Evolutionary conservation across 2,888 invertebrate genomes (phyloP), one percentile per base, ranked within the genome.

Genomic region (Nezara viridula): DNA sequence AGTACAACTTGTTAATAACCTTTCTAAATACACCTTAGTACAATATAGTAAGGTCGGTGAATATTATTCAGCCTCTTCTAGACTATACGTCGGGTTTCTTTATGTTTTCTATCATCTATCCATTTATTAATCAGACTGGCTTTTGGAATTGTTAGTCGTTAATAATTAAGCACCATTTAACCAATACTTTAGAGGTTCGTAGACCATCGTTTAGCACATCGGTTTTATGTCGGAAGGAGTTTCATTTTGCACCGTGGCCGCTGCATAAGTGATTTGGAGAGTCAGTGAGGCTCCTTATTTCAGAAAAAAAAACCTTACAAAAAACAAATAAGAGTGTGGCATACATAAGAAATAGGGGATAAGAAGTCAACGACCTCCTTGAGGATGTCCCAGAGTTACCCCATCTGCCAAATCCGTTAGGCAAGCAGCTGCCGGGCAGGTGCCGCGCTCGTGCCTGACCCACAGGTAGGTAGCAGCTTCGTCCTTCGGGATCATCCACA

Each of bases 401-500:
- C 86, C 86, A 86, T 86, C 86, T 86, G 86, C 86, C 86, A 86
- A 86, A 86, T 86, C 86, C 86, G 86, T 86, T 86, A 86, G 86
- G 14, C 50, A 85, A 50, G 50, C 86, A 86, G 86, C 86, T 86
- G 86, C 40, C 6, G 14, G 86, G 52, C 50, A 55, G 86, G 50
- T 52, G 52, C 86, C 40, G 19, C 52, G 55, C 86, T 86, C 86
- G 86, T 86, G 86, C 86, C 86, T 55, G 32, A 27, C 52, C 86
- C 86, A 86, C 19, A n/a, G n/a, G 12, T 44, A 81, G 81, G 81
- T 81, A 81, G 81, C 81, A 81, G 32, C 5, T 14, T 21, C 66
- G 27, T 27, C 60, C 37, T 73, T 73, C 37, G 19, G 37, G 66
- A 73, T 73, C 37, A 73, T 73, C 66, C 32, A 37, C 37, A 37